Conservation (phyloP, 2,888 invertebrate genomes). For the Linnaemya tessellans region DNA sequence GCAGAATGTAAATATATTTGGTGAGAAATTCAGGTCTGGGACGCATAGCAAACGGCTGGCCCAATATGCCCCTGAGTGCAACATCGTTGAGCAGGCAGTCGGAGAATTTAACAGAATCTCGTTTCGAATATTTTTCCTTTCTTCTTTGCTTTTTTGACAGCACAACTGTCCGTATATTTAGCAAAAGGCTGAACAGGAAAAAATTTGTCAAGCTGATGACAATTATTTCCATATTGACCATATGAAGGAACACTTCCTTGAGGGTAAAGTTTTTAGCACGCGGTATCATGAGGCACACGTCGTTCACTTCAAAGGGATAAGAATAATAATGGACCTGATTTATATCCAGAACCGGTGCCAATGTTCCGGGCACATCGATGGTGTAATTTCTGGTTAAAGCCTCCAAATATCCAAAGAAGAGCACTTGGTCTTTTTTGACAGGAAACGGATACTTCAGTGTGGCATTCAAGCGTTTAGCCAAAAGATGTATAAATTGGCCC, state of each 20-base stretch:
- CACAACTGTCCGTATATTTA: constrained; percentile 35
- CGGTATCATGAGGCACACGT: constrained; percentile 50
- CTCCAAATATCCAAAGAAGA: constrained; percentile 50
- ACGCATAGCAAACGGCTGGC: constrained; percentile 48
- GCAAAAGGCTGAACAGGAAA: constrained; percentile 27
- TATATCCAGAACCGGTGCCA: constrained; percentile 8
- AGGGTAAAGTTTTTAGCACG: constrained; percentile 27
- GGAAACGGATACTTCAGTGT: constrained; percentile 52
- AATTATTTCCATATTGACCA: constrained; percentile 10
- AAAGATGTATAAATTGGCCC: constrained; percentile 49
- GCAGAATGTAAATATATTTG: constrained; percentile 54
- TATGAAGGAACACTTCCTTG: constrained; percentile 29
- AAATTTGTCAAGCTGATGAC: constrained; percentile 40
- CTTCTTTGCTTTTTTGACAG: neutral
- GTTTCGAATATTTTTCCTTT: neutral
- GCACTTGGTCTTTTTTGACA: constrained; percentile 26
- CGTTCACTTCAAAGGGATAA: constrained; percentile 52
- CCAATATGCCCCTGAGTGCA: constrained; percentile 54
- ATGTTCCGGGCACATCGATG: constrained; percentile 46
- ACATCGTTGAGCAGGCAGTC: constrained; percentile 54
- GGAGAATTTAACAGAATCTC: neutral
- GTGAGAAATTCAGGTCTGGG: constrained; percentile 20
- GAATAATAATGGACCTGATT: constrained; percentile 23
- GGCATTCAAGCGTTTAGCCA: constrained; percentile 52
- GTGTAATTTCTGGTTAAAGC: constrained; percentile 37